These are phyloP conservation scores for Stictocephala bisonia DNA, from an alignment of 2,888 invertebrate genomes.

Conservation along the genomic window DNA sequence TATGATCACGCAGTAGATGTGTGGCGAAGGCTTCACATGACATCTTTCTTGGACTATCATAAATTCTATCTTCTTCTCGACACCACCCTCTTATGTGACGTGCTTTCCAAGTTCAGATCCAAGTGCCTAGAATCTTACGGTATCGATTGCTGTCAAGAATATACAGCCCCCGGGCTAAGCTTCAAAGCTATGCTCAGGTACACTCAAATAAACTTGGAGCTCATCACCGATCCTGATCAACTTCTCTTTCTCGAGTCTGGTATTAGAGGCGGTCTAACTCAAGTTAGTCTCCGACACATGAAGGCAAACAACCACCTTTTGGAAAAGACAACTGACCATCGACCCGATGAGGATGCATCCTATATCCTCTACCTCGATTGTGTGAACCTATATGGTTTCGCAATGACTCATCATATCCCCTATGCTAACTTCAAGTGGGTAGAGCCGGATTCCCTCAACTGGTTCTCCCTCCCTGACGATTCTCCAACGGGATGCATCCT, in stretches of 20 bases:
- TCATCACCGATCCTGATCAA: constrained; percentile 48
- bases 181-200: constrained; percentile 40
- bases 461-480: not conserved
- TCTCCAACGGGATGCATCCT: not conserved
- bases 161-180: constrained; percentile 37
- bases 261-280: constrained; percentile 44
- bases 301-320: constrained; percentile 27
- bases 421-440: not conserved
- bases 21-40: constrained; percentile 60
- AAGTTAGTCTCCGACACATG: not conserved
- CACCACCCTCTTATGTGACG: constrained; percentile 43
- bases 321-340: not conserved
- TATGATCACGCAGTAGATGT: constrained; percentile 61
- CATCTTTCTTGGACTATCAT: constrained; percentile 61
- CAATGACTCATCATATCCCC: not conserved
- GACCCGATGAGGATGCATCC: not conserved
- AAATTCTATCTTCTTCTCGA: constrained; percentile 40
- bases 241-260: constrained; percentile 47
- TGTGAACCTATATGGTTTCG: not conserved
- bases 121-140: constrained; percentile 7
- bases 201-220: constrained; percentile 41
- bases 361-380: not conserved
- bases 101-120: constrained; percentile 46
- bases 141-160: constrained; percentile 43
- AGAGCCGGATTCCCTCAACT: not conserved